phyloP scores from a whole-genome alignment of 1,140 invertebrate genomes.

The Drosophila neocordata region DNA sequence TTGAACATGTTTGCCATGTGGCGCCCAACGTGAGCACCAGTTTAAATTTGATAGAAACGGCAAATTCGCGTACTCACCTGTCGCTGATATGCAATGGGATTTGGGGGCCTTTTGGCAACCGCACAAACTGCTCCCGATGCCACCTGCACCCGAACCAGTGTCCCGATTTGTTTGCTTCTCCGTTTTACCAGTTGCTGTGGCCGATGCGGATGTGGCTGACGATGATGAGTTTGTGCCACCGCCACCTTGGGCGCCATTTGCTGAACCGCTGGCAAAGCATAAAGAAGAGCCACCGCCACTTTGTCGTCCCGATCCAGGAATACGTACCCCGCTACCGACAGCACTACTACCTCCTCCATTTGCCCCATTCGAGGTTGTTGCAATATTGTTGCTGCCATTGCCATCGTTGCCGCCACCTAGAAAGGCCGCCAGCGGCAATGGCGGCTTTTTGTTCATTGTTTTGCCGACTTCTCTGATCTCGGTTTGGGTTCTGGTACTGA shows the following conservation, averaged over 20 bases:
- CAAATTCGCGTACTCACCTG: constrained; percentile 60
- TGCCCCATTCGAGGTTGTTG: constrained; percentile 25
- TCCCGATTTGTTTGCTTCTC: constrained; percentile 51
- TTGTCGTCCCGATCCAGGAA: constrained; percentile 27
- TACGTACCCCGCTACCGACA: constrained; percentile 16
- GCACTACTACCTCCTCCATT: constrained; percentile 25
- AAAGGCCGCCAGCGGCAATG: constrained; percentile 70
- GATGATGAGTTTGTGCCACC: constrained; percentile 6
- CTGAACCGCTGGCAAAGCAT: constrained; percentile 33
- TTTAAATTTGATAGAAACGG: not conserved
- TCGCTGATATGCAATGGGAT: constrained; percentile 82
- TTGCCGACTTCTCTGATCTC: constrained; percentile 9
- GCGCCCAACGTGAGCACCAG: too few species aligned
- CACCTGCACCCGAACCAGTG: constrained; percentile 13
- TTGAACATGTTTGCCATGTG: not conserved
- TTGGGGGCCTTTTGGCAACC: constrained; percentile 81
- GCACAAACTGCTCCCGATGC: constrained; percentile 50
- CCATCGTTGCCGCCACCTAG: constrained; percentile 49
- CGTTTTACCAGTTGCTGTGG: constrained; percentile 31
- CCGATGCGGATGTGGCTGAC: not conserved
- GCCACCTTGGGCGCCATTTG: constrained; percentile 34
- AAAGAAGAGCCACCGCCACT: constrained; percentile 23
- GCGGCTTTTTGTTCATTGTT: constrained; percentile 74
- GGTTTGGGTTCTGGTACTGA: constrained; percentile 6
- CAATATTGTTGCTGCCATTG: constrained; percentile 30